Evolutionary conservation across 2,113 vertebrate genomes (phyloP).

Genomic region (Pterocles orientalis): DNA sequence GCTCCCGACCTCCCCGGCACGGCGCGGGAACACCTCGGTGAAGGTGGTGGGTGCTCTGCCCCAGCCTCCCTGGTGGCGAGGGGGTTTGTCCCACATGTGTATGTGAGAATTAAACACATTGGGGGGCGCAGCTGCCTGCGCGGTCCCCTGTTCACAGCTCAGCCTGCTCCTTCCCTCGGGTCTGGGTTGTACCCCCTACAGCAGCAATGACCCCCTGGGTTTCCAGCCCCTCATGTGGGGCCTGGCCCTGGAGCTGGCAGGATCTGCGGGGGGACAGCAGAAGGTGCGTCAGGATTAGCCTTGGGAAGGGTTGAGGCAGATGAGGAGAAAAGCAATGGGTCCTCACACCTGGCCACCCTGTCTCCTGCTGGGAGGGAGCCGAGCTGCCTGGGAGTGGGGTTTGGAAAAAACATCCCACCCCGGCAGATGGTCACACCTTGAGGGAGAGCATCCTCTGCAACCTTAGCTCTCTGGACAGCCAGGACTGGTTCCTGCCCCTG

Average conservation of each 20-base stretch:
- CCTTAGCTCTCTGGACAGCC: not conserved
- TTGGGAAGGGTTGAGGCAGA: not conserved
- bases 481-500: not conserved
- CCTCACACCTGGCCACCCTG: too few species aligned
- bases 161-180: not conserved
- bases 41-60: not conserved
- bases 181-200: not conserved
- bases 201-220: accelerated
- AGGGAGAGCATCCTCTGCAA: not conserved
- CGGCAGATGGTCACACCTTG: not conserved
- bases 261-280: not conserved
- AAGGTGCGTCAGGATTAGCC: accelerated
- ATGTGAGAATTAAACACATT: slow-evolving; percentile 38
- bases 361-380: not conserved
- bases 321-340: not conserved
- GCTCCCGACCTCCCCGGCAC: not conserved
- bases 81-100: not conserved
- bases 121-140: not conserved
- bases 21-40: not conserved
- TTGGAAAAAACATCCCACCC: not conserved
- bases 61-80: accelerated
- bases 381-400: accelerated
- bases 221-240: not conserved
- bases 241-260: not conserved
- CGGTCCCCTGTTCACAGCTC: accelerated